A percentile compares a stretch with the other conserved stretches of the same genome.
Evolutionary conservation across 1,140 invertebrate species (phyloP).

Genomic region (Riptortus pedestris): DNA sequence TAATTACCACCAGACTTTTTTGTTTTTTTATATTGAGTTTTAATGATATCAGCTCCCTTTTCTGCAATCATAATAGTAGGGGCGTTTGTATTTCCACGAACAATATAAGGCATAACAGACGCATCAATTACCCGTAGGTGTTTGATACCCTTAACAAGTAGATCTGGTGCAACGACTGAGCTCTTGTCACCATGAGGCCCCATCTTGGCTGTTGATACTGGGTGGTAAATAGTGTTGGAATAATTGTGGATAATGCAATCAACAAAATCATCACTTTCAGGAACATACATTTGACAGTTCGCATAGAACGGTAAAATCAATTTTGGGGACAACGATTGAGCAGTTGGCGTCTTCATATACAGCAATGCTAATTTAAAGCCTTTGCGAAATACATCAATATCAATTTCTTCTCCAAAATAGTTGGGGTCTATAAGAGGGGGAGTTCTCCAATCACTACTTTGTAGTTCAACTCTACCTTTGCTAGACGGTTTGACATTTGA

Average conservation of each 20-base stretch:
- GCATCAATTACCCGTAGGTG: slow-evolving; percentile 45
- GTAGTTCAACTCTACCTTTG: not conserved
- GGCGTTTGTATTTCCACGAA: slow-evolving; percentile 41
- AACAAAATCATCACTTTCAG: not conserved
- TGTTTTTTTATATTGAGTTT: too few species aligned
- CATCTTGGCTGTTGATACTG: slow-evolving; percentile 38
- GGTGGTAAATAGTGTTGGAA: not conserved
- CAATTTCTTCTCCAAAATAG: not conserved
- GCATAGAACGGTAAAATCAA: too few species aligned
- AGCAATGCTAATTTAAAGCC: not conserved
- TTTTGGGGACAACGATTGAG: not conserved
- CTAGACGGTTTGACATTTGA: not conserved
- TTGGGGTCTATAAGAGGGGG: not conserved
- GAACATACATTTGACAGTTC: not conserved
- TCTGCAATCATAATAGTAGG: slow-evolving; percentile 36
- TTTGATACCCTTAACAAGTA: slow-evolving; percentile 40
- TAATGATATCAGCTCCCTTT: slow-evolving; percentile 24
- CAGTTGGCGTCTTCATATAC: not conserved
- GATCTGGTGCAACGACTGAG: slow-evolving; percentile 46
- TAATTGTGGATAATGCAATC: not conserved
- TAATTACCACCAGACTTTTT: too few species aligned
- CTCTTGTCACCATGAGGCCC: slow-evolving; percentile 38
- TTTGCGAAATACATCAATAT: not conserved
- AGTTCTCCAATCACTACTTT: not conserved
- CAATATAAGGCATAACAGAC: slow-evolving; percentile 40